A percentile compares a stretch with the other conserved stretches of the same genome.
These are phyloP conservation scores for Lasioglossum malachurum DNA, from an alignment of 2,888 invertebrate species.

Conservation along the genomic window DNA sequence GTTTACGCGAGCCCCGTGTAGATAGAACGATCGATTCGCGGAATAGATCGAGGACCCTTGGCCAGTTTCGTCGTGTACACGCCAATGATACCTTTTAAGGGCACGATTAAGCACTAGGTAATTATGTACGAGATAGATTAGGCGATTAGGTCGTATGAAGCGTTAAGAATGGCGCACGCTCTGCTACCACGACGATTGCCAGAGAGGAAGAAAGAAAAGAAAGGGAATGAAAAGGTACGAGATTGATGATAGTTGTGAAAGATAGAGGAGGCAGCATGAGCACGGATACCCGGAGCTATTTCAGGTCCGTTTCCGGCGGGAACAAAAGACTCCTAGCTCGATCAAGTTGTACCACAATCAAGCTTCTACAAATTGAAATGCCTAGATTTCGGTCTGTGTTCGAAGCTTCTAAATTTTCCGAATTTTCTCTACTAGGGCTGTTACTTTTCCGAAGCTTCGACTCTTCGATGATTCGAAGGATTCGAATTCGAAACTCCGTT, in stretches of 20 bases:
- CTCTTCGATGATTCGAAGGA: no score
- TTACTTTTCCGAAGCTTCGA: no score
- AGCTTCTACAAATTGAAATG: neutral
- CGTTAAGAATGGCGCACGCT: constrained; percentile 47
- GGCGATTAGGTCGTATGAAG: constrained; percentile 40
- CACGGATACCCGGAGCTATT: constrained; percentile 45
- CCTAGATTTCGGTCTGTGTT: neutral
- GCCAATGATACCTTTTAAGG: constrained; percentile 28
- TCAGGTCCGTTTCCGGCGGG: constrained; percentile 11
- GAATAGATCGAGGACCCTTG: constrained; percentile 39
- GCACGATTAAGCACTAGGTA: constrained; percentile 50
- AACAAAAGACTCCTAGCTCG: constrained; percentile 7
- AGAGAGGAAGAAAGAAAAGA: constrained; percentile 6
- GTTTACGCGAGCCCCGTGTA: constrained; percentile 48
- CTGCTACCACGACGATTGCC: constrained; percentile 41
- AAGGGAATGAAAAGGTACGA: neutral
- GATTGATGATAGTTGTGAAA: constrained; percentile 34
- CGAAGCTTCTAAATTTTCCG: no score
- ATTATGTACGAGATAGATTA: constrained; percentile 47
- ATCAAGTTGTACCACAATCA: no score
- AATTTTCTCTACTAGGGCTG: no score
- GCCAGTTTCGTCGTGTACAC: constrained; percentile 44
- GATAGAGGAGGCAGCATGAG: constrained; percentile 50
- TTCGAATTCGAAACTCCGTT: no score
- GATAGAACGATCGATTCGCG: constrained; percentile 34